A percentile compares a stretch with the other conserved stretches of the same genome.
phyloP scores from a whole-genome alignment of 2,113 vertebrate genomes.

The Setophaga petechia region DNA sequence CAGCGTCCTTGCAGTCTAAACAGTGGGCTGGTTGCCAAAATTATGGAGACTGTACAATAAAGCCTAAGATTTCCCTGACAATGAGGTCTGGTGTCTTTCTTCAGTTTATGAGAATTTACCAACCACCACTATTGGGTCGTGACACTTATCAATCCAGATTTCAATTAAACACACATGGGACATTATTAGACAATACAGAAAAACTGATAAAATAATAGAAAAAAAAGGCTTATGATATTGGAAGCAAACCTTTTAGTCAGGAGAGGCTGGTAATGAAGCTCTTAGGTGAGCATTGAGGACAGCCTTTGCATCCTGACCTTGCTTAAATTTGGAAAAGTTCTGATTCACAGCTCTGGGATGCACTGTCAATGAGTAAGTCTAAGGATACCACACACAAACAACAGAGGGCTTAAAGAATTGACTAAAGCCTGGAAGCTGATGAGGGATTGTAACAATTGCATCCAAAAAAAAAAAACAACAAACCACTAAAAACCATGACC shows the following conservation, averaged over 20 bases:
- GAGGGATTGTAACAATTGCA: neutral
- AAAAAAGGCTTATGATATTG: neutral
- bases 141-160: neutral
- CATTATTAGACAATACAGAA: neutral
- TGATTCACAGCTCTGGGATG: neutral
- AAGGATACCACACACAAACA: neutral
- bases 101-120: neutral
- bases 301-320: neutral
- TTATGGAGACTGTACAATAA: neutral
- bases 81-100: neutral
- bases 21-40: neutral
- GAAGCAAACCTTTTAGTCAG: neutral
- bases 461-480: neutral
- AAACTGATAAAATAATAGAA: neutral
- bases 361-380: neutral
- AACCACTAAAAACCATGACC: neutral
- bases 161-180: neutral
- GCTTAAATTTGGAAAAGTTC: neutral
- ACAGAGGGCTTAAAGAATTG: neutral
- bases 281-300: neutral
- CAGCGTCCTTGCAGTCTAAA: neutral
- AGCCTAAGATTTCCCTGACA: neutral
- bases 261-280: neutral
- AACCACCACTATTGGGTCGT: rapidly evolving
- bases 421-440: neutral